A percentile compares a stretch with the other conserved stretches of the same genome.
phyloP scores from a whole-genome alignment of 2,888 invertebrate species.

The Metalampra italica region DNA sequence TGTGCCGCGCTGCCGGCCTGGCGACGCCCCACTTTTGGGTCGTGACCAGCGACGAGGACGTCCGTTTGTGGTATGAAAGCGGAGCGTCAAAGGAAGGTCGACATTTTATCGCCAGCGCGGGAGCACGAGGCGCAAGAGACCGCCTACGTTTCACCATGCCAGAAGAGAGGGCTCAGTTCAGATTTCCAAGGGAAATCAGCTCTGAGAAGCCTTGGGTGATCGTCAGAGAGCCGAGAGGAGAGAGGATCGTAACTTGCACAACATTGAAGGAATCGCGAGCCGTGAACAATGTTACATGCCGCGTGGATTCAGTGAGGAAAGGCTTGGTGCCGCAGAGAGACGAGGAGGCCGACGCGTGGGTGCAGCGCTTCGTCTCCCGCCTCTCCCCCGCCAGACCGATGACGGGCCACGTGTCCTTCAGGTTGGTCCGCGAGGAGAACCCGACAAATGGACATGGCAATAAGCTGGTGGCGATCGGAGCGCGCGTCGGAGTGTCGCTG shows the following conservation, averaged over 20 bases:
- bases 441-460: conserved; percentile 58
- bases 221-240: conserved; percentile 85
- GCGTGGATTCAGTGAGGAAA: conserved; percentile 81
- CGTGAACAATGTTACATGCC: conserved; percentile 89
- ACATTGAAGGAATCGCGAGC: conserved; percentile 88
- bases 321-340: conserved; percentile 84
- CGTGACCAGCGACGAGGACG: conserved; percentile 82
- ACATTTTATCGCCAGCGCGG: conserved; percentile 86
- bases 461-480: conserved; percentile 74
- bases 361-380: conserved; percentile 83
- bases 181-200: conserved; percentile 84
- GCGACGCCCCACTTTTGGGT: conserved; percentile 83
- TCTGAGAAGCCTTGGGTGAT: conserved; percentile 88
- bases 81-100: conserved; percentile 79
- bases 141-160: conserved; percentile 84
- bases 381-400: conserved; percentile 82
- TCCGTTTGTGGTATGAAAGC: conserved; percentile 83
- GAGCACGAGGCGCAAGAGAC: conserved; percentile 86
- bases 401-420: conserved; percentile 88
- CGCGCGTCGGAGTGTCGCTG: conserved; percentile 87
- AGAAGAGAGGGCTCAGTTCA: conserved; percentile 80
- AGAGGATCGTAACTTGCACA: conserved; percentile 89
- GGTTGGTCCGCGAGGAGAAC: conserved; percentile 82
- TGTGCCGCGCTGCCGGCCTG: conserved; percentile 83
- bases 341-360: conserved; percentile 84